Percentiles rank a stretch among this genome's conserved stretches.
Conservation (phyloP, 2,888 invertebrate species). For the Cheilosia grossa region DNA sequence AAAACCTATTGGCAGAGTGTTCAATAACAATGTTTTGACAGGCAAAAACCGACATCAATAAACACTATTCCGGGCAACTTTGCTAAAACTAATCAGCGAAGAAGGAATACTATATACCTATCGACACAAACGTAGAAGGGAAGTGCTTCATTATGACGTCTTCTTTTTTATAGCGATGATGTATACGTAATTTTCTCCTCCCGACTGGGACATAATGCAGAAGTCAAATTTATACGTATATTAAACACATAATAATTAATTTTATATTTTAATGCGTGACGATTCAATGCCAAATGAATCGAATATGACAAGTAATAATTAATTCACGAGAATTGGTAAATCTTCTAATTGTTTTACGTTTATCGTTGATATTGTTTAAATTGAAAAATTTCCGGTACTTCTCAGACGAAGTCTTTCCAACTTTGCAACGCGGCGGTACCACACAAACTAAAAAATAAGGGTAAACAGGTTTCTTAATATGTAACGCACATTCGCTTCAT, state of each 20-base stretch:
- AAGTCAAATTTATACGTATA: no score
- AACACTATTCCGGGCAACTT: no score
- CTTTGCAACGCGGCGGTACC: constrained; percentile 25
- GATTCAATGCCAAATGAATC: background rate
- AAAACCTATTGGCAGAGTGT: no score
- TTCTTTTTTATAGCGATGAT: background rate
- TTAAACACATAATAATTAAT: no score
- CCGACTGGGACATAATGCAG: no score
- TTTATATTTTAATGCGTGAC: background rate
- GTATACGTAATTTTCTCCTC: no score
- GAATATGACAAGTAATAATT: background rate
- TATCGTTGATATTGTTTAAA: background rate
- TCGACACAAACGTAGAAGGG: no score
- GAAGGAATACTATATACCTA: no score
- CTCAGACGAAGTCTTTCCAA: background rate
- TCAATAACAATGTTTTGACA: no score
- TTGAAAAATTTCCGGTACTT: background rate
- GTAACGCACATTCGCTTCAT: background rate
- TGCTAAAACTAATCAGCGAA: no score
- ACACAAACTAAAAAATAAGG: constrained; percentile 39
- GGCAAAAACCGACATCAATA: no score
- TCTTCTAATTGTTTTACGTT: background rate
- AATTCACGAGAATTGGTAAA: background rate
- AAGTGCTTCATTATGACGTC: no score
- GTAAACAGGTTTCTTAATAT: constrained; percentile 35